These are phyloP conservation scores for Danionella cerebrum DNA, from an alignment of 2,113 vertebrate species.

Conservation along the genomic window DNA sequence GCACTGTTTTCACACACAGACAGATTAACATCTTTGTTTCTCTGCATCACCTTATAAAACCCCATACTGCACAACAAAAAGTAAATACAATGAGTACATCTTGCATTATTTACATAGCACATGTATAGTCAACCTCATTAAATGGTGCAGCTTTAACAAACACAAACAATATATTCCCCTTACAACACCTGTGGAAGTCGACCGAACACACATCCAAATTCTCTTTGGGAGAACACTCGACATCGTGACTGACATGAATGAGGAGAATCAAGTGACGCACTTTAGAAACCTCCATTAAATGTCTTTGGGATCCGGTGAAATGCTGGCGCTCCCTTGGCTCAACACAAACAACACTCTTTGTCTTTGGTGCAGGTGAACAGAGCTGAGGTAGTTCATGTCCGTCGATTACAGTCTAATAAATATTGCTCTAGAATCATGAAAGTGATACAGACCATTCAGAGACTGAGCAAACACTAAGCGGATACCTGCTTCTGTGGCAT, in stretches of 20 bases:
- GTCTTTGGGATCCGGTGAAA: slow-evolving; percentile 4
- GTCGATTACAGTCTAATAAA: not conserved
- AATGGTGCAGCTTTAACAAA: not conserved
- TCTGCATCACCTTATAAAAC: not conserved
- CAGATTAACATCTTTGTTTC: not conserved
- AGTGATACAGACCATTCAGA: not conserved
- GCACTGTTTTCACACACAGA: slow-evolving; percentile 15
- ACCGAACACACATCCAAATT: not conserved
- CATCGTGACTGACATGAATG: not conserved
- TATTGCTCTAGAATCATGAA: not conserved
- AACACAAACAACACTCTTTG: not conserved
- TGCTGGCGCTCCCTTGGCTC: not conserved
- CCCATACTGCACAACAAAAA: not conserved
- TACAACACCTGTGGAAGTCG: not conserved
- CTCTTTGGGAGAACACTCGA: not conserved
- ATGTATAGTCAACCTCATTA: not conserved
- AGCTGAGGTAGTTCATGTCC: slow-evolving; percentile 25
- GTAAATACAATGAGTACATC: not conserved
- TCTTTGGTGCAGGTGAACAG: not conserved
- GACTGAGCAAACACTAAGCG: not conserved
- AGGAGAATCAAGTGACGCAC: slow-evolving; percentile 7
- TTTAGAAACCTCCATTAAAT: not conserved
- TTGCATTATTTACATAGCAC: not conserved
- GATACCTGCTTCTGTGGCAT: not conserved
- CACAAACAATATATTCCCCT: not conserved